Base-by-base conservation (phyloP, 2,797 vertebrate genomes). In the Astyanax mexicanus region DNA sequence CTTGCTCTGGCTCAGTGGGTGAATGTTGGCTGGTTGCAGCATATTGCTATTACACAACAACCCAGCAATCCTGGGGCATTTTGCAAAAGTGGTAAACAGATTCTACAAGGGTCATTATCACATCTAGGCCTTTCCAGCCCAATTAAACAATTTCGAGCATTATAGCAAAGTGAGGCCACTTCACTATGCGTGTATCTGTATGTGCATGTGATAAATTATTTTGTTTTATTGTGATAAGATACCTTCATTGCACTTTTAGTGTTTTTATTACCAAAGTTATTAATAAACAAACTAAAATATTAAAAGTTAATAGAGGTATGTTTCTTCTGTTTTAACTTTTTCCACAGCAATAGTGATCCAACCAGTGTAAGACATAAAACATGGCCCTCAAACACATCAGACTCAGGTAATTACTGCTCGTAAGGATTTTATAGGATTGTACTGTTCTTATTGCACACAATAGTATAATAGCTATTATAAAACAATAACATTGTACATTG, bases 371-470 rank as follows among this genome's bases (percentile, higher is more conserved):
- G 45, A n/a, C 44, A 58, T 23, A 64, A 27, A n/a, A 38, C 40
- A n/a, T 51, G 40, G 27, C n/a, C 25, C 35, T 10, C 57, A 55
- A 27, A 71, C n/a, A 25, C 67, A 55, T 60, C 60, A 29, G 60
- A 72, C 32, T 29, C 65, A 57, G 77, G 77, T 78, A 78, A 25
- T 54, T n/a, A 25, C 25, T 52, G n/a, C 10, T 61, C 4, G 44
- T 17, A 5, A 17, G 45, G 15, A 12, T 1, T 13, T 13, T 12
- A 38, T 38, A 9, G 1, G 8, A 11, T 13, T 13, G 1, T 6
- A 13, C 40, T 12, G 42, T 8, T 42, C 42, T 12, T 42, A 1
- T 12, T 42, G 11, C 11, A 12, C 11, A 42, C 42, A 42, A 1
- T 42, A 3, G 11, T n/a, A n/a, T n/a, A 15, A 4, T 15, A 15